Percentiles rank a stretch among this genome's conserved stretches.
phyloP scores from a whole-genome alignment of 1,140 invertebrate genomes.

The Drosophila busckii region DNA sequence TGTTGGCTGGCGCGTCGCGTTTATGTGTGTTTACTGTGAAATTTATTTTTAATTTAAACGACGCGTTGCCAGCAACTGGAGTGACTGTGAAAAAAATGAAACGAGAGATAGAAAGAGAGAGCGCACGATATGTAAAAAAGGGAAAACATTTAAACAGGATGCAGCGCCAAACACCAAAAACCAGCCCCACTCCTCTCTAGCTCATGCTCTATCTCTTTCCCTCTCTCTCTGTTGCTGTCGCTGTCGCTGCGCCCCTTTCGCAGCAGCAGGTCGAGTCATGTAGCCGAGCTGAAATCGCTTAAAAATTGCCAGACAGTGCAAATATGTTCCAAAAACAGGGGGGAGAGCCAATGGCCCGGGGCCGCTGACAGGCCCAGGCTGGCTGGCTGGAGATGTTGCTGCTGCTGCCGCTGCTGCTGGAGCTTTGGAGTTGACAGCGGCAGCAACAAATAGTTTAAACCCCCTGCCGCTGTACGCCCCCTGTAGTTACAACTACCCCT shows the following conservation, averaged over 20 bases:
- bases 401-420: constrained; percentile 1
- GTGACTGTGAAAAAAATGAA: constrained; percentile 9
- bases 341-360: constrained; percentile 32
- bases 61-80: constrained; percentile 34
- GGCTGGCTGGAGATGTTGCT: constrained; percentile 6
- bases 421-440: constrained; percentile 51
- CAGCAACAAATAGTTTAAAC: constrained; percentile 76
- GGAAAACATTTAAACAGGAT: constrained; percentile 72
- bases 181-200: neutral
- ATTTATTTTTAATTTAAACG: constrained; percentile 74
- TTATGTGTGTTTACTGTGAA: constrained; percentile 75
- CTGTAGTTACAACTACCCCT: constrained; percentile 8
- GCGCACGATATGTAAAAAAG: constrained; percentile 7
- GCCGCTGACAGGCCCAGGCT: constrained; percentile 1
- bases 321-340: constrained; percentile 71
- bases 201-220: neutral
- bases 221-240: neutral
- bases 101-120: neutral
- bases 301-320: constrained; percentile 75
- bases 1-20: too few species aligned
- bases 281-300: constrained; percentile 66
- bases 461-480: too few species aligned
- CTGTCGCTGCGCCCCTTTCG: constrained; percentile 15
- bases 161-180: constrained; percentile 31
- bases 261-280: constrained; percentile 43